phyloP scores from a whole-genome alignment of 2,888 invertebrate genomes.

The Cynaeus angustus region DNA sequence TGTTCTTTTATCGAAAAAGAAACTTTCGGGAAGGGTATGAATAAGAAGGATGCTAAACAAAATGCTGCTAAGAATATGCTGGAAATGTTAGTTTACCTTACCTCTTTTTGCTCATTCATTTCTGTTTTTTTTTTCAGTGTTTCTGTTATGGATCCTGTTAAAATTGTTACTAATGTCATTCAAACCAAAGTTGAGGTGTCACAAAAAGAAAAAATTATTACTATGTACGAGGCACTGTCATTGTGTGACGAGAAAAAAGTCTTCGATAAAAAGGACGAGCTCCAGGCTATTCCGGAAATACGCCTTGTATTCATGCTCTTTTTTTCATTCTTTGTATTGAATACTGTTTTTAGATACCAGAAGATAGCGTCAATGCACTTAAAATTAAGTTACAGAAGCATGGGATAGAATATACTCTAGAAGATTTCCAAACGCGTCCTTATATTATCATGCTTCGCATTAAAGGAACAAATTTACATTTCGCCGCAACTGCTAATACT shows the following conservation, averaged over 20 bases:
- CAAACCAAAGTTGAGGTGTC: not conserved
- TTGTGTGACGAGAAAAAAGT: not conserved
- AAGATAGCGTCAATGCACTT: conserved; percentile 2
- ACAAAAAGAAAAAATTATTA: not conserved
- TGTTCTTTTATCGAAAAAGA: conserved; percentile 14
- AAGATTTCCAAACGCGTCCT: conserved; percentile 2
- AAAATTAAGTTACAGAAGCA: not conserved
- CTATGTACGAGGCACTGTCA: not conserved
- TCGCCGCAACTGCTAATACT: not conserved
- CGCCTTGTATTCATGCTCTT: not conserved
- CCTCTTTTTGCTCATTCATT: not conserved
- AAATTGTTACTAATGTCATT: not conserved
- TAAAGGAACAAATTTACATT: not conserved
- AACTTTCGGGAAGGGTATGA: conserved; percentile 10
- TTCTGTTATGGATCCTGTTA: not conserved
- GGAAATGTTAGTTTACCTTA: conserved; percentile 30
- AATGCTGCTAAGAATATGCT: conserved; percentile 27
- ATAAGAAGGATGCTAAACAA: conserved; percentile 30
- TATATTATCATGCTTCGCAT: not conserved
- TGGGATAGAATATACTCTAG: not conserved
- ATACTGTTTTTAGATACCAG: not conserved
- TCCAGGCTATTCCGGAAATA: not conserved
- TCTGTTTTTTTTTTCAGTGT: not conserved
- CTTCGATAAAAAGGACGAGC: not conserved
- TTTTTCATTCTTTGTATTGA: conserved; percentile 1